Conservation (phyloP, 1,140 invertebrate species). For the Drosophila sechellia region DNA sequence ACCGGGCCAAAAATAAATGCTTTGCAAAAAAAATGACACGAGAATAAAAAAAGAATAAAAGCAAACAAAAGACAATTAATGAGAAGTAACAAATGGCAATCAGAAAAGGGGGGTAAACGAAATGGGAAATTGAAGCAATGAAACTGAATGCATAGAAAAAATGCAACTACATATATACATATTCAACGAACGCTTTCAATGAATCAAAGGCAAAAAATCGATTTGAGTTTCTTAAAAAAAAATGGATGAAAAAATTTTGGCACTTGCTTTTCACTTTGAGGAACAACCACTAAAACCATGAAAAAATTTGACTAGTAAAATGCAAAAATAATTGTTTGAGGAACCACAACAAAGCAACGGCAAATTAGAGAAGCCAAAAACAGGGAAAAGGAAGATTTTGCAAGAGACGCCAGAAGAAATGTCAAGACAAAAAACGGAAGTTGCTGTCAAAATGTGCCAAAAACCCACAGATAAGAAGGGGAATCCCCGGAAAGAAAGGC, state of each 20-base stretch:
- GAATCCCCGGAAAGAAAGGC: background rate
- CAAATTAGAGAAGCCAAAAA: constrained; percentile 56
- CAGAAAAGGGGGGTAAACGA: constrained; percentile 5
- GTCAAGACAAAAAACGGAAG: constrained; percentile 51
- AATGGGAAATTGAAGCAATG: constrained; percentile 41
- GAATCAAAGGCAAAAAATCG: constrained; percentile 35
- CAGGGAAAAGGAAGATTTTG: constrained; percentile 10
- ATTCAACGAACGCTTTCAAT: constrained; percentile 31
- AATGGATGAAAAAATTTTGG: constrained; percentile 6
- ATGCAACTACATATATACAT: background rate
- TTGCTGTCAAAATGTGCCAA: constrained; percentile 62
- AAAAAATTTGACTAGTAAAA: constrained; percentile 44
- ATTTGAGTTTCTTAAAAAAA: constrained; percentile 20
- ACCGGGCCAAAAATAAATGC: constrained; percentile 49
- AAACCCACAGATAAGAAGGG: background rate
- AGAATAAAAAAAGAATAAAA: constrained; percentile 25
- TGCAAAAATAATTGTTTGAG: constrained; percentile 69
- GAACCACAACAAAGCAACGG: constrained; percentile 58
- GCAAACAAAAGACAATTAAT: constrained; percentile 68
- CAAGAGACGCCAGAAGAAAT: constrained; percentile 14
- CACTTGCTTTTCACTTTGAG: constrained; percentile 31
- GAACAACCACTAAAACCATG: constrained; percentile 7
- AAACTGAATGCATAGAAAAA: constrained; percentile 10
- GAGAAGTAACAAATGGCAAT: constrained; percentile 53
- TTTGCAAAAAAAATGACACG: constrained; percentile 34